Percentiles rank a stretch among this genome's conserved stretches.
These are phyloP conservation scores for Cyphomyrus discorhynchus DNA, from an alignment of 2,113 vertebrate genomes.

Conservation along the genomic window DNA sequence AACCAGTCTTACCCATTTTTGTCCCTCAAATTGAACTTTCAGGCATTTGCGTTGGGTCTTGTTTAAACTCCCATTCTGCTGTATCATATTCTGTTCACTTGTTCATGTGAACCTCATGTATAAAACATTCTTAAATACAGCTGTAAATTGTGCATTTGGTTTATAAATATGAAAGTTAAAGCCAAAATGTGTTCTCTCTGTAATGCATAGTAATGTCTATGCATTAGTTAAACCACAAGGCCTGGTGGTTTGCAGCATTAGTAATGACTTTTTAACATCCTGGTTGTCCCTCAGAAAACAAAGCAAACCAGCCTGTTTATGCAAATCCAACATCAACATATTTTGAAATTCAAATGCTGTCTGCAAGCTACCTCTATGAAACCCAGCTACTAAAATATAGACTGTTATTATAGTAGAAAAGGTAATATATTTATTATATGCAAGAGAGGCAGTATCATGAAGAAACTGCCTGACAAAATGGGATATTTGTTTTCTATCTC, in stretches of 20 bases:
- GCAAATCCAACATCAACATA: background rate
- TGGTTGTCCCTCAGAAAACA: background rate
- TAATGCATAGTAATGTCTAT: background rate
- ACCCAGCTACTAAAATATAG: background rate
- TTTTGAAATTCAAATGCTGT: constrained; percentile 1
- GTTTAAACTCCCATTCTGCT: background rate
- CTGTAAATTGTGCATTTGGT: background rate
- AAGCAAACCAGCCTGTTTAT: background rate
- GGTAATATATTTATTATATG: background rate
- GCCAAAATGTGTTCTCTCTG: background rate
- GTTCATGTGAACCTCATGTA: background rate
- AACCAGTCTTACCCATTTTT: background rate
- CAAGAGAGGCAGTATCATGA: background rate
- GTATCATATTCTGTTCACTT: background rate
- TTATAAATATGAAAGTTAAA: background rate
- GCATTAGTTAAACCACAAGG: background rate
- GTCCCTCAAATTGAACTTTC: background rate
- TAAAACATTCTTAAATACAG: background rate
- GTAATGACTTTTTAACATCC: background rate
- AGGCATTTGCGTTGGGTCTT: background rate
- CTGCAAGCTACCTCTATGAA: background rate
- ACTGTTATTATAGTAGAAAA: background rate
- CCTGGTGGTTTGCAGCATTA: background rate
- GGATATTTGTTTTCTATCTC: background rate
- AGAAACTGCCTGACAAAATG: background rate